Evolutionary conservation across 2,113 vertebrate species (phyloP).

Genomic region (Hippopotamus amphibius): DNA sequence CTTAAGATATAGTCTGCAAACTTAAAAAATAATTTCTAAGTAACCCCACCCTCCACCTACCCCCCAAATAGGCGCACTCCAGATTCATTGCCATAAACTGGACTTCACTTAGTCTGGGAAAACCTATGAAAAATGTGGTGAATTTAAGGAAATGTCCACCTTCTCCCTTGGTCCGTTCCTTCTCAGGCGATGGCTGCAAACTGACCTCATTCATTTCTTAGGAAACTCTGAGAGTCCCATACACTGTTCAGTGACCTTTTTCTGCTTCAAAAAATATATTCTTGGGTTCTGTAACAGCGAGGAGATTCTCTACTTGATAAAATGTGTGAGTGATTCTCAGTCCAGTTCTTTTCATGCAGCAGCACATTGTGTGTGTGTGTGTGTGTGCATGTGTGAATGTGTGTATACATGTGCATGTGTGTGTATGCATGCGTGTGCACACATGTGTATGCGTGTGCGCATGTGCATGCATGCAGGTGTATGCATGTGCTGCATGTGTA

Average conservation of each 20-base stretch:
- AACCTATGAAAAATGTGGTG: too few species aligned
- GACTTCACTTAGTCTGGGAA: background rate
- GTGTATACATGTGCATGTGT: background rate
- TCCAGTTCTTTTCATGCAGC: background rate
- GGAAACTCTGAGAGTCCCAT: background rate
- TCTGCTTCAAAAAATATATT: background rate
- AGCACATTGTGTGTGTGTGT: background rate
- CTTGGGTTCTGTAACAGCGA: background rate
- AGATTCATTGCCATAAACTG: background rate
- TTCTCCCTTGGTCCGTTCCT: rapidly evolving
- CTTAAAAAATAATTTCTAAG: background rate
- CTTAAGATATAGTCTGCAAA: background rate
- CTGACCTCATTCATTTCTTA: background rate
- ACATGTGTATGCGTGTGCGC: background rate
- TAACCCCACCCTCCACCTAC: background rate
- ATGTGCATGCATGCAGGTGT: too few species aligned
- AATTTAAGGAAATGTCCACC: rapidly evolving
- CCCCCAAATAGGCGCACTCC: background rate
- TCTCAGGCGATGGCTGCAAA: background rate
- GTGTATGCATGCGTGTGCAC: background rate
- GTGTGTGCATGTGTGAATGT: background rate
- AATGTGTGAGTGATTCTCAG: rapidly evolving
- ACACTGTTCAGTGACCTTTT: background rate
- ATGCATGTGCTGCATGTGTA: too few species aligned
- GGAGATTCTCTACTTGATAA: background rate